phyloP scores from a whole-genome alignment of 2,888 invertebrate species.

The Anthoptus insignis region DNA sequence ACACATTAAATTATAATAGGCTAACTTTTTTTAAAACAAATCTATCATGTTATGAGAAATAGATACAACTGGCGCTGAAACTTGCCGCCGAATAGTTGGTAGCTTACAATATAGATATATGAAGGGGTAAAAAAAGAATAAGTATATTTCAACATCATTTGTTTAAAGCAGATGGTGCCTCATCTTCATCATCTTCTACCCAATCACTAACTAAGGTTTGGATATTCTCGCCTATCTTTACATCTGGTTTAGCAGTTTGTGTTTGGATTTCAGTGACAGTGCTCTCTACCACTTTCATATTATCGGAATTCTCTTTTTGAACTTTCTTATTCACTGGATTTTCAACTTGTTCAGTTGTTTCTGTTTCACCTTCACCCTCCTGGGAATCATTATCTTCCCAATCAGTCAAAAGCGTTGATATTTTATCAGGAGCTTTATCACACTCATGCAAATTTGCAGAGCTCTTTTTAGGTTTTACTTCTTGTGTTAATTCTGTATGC shows the following conservation, averaged over 20 bases:
- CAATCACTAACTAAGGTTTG: constrained; percentile 83
- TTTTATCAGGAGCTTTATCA: constrained; percentile 58
- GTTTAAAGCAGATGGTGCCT: constrained; percentile 53
- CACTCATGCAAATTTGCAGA: constrained; percentile 1
- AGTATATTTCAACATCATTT: not conserved
- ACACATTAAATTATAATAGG: no score
- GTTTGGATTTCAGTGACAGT: not conserved
- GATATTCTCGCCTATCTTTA: constrained; percentile 69
- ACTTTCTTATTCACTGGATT: constrained; percentile 27
- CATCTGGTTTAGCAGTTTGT: constrained; percentile 26
- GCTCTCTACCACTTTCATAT: constrained; percentile 23
- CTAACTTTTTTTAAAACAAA: no score
- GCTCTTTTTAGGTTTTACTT: constrained; percentile 24
- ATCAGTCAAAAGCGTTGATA: constrained; percentile 78
- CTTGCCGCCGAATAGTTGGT: no score
- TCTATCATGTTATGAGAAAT: no score
- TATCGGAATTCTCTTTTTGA: constrained; percentile 16
- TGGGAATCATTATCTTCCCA: constrained; percentile 85
- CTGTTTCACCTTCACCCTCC: constrained; percentile 56
- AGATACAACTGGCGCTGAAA: no score
- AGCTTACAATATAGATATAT: no score
- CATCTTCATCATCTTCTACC: constrained; percentile 75
- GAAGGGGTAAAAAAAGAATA: no score
- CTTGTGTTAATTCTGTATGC: constrained; percentile 21
- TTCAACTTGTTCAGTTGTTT: constrained; percentile 44